Percentiles rank a stretch among this genome's conserved stretches.
phyloP scores from a whole-genome alignment of 2,888 invertebrate genomes.

The Melinaea marsaeus region DNA sequence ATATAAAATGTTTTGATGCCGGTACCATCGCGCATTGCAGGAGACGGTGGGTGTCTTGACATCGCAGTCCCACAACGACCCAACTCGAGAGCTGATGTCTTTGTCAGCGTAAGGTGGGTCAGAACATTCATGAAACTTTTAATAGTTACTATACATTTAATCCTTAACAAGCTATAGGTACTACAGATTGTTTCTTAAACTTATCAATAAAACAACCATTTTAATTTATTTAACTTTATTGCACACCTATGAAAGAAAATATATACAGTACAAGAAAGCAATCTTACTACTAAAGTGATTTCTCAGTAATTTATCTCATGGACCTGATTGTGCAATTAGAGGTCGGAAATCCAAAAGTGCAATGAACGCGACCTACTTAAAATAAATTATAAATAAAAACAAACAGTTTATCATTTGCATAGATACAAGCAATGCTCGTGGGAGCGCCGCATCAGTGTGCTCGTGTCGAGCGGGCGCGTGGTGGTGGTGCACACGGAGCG shows the following conservation, averaged over 20 bases:
- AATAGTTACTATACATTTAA: neutral
- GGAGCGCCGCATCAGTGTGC: slow-evolving; percentile 62
- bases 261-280: no score
- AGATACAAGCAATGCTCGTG: slow-evolving; percentile 64
- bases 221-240: no score
- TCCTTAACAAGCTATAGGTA: neutral
- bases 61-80: slow-evolving; percentile 59
- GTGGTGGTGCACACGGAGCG: slow-evolving; percentile 79
- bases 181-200: no score
- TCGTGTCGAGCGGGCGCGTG: slow-evolving; percentile 70
- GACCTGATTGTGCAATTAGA: no score
- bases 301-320: no score
- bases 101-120: slow-evolving; percentile 57
- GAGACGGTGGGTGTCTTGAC: slow-evolving; percentile 71
- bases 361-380: no score
- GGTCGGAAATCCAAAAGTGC: no score
- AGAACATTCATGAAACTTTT: neutral
- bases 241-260: no score
- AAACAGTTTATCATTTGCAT: slow-evolving; percentile 1
- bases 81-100: slow-evolving; percentile 60
- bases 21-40: slow-evolving; percentile 38
- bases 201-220: no score
- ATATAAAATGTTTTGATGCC: neutral
- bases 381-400: no score
- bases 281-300: no score